Percentiles rank a stretch among this genome's conserved stretches.
phyloP scores from a whole-genome alignment of 2,113 vertebrate species.

The Periophthalmus modestus region DNA sequence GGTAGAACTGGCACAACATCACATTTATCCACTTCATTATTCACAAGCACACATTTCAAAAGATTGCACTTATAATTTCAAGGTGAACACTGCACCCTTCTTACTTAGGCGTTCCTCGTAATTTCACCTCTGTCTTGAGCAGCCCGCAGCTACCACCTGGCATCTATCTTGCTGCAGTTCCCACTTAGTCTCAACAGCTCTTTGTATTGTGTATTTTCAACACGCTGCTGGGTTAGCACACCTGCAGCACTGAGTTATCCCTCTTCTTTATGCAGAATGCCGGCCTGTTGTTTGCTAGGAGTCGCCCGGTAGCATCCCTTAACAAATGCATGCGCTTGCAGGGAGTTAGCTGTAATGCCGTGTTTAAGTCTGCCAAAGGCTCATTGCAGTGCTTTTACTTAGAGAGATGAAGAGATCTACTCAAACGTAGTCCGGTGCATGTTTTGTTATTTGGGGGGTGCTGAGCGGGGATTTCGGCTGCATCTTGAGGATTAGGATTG shows the following conservation, averaged over 20 bases:
- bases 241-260: slow-evolving; percentile 19
- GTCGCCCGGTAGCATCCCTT: slow-evolving; percentile 33
- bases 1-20: background rate
- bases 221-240: slow-evolving; percentile 9
- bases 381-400: slow-evolving; percentile 37
- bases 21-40: background rate
- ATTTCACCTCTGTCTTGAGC: background rate
- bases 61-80: background rate
- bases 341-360: slow-evolving; percentile 19
- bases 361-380: slow-evolving; percentile 35
- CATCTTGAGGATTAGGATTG: slow-evolving; percentile 63
- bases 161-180: background rate
- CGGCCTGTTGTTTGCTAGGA: slow-evolving; percentile 24
- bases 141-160: background rate
- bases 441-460: slow-evolving; percentile 17
- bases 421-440: background rate
- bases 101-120: background rate
- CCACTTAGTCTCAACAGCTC: slow-evolving; percentile 15
- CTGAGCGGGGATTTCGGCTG: slow-evolving; percentile 62
- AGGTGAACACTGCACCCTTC: background rate
- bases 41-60: background rate
- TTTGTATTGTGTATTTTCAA: slow-evolving; percentile 8
- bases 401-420: slow-evolving; percentile 22
- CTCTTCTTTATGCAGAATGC: slow-evolving; percentile 16
- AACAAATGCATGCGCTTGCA: slow-evolving; percentile 18